Evolutionary conservation across 92 coral and sea anemone species (phyloP), one percentile per base, ranked within the genome.

Genomic region (Meandrina meandrites): DNA sequence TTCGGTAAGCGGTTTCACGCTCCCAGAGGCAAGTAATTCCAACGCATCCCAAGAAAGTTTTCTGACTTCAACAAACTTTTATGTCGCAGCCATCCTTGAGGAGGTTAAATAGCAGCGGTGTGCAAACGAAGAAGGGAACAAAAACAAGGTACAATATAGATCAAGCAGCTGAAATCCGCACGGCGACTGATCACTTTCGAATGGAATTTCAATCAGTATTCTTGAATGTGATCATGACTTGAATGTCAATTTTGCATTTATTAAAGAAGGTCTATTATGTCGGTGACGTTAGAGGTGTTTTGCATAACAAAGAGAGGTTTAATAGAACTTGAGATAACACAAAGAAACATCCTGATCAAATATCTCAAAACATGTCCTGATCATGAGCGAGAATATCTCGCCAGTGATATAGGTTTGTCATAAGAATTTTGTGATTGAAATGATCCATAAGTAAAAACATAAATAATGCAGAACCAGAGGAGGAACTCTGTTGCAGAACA

Each of bases 141-240:
- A 22, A 69, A 47, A 18, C 45, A 10, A 15, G 37, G n/a, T 0
- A 28, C 27, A 12, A 19, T 45, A 81, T 24, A 8, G 5, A 31
- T 1, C 9, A 22, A 53, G 50, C 75, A 51, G 79, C 53, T 82
- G 64, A 51, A 82, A 45, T 31, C 53, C 53, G 12, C 30, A 32
- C 32, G 57, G 37, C 62, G 64, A 82, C 79, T 50, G 78, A 24
- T 82, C 76, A 67, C 67, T 82, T 70, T 27, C 69, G 86, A 82
- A 71, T 70, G 86, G 69, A 82, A 82, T 82, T 81, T 82, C 60
- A 82, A 70, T 82, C 8, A 82, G 78, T 70, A 22, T 48, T n/a
- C 30, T 22, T 60, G n/a, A 21, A 82, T 34, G 37, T 53, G 78
- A 50, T 51, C 78, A 37, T 48, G 45, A 82, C 53, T 34, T 51